These are phyloP conservation scores for Melangyna quadrimaculata DNA, from an alignment of 2,888 invertebrate species.

Conservation along the genomic window DNA sequence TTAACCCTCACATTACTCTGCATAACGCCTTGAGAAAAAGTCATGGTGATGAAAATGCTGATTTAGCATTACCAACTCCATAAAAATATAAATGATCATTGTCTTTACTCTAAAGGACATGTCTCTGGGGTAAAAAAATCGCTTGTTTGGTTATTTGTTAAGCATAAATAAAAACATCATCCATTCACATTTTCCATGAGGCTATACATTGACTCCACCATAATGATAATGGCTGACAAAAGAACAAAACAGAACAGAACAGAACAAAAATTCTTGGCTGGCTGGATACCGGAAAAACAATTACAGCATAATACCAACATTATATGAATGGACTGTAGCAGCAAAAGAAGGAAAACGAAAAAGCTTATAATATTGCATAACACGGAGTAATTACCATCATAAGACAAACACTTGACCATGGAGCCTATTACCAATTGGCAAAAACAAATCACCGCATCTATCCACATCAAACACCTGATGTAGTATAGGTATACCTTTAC, in stretches of 20 bases:
- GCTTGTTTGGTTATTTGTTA: constrained; percentile 39
- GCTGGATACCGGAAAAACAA: constrained; percentile 54
- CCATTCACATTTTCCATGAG: constrained; percentile 35
- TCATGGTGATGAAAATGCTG: background rate
- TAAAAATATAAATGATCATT: background rate
- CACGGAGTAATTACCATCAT: constrained; percentile 63
- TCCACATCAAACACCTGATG: constrained; percentile 69
- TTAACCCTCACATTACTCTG: background rate
- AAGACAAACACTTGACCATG: constrained; percentile 68
- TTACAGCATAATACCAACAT: constrained; percentile 18
- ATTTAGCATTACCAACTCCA: background rate
- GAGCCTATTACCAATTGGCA: constrained; percentile 67
- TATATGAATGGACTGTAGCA: constrained; percentile 2
- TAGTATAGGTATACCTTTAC: too few relatives aligned
- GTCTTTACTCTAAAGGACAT: constrained; percentile 34
- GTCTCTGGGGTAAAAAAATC: constrained; percentile 26
- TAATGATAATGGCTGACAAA: background rate
- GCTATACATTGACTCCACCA: background rate
- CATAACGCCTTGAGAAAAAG: background rate
- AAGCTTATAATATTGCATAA: constrained; percentile 58
- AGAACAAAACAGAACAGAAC: constrained; percentile 4
- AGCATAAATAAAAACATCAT: constrained; percentile 66
- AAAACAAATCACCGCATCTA: constrained; percentile 68
- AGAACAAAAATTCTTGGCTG: background rate
- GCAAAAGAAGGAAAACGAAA: background rate